Evolutionary conservation across 2,888 invertebrate genomes (phyloP), one percentile per base, ranked within the genome.

Genomic region (Creontiades dilutus): DNA sequence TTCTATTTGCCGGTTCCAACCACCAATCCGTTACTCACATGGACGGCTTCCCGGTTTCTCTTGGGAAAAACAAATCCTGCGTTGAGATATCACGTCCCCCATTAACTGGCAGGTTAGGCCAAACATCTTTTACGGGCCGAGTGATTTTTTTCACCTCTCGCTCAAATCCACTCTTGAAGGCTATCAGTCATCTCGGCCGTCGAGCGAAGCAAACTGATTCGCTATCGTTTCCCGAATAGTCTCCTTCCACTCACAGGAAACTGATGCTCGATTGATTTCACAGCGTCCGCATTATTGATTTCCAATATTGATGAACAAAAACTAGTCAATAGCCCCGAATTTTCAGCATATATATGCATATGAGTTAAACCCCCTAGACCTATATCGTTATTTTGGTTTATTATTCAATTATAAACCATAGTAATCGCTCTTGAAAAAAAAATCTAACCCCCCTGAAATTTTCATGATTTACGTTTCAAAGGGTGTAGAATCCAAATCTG

Each of bases 21-120:
- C 68, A 23, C 68, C 68, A 23, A 23, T 27, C 68, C 68, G 68
- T 68, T 68, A 68, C 23, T 19, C 68, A 68, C 23, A 14, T 52
- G 52, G 52, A 23, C 68, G 68, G 68, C 68, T 68, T 68, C 68
- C 68, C 19, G 27, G 68, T 68, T 68, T 68, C 68, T 68, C 68
- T 11, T 12, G 23, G 27, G 52, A 23, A 27, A 61, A 68, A 68
- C 68, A 68, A 7, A 4, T 19, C 9, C 9, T 19, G 68, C 68
- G 68, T 68, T 68, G 68, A 68, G 68, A 23, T 68, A 68, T 27
- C 68, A 68, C 68, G 68, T 68, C 68, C 23, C 23, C 23, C 68
- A 23, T 68, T 68, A 7, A 23, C 68, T 19, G 68, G 23, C 68
- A 23, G 27, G 23, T 68, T 68, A 27, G 23, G 11, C 68, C 68